Conservation (phyloP, 2,113 vertebrate genomes). For the Phocoena sinus region DNA sequence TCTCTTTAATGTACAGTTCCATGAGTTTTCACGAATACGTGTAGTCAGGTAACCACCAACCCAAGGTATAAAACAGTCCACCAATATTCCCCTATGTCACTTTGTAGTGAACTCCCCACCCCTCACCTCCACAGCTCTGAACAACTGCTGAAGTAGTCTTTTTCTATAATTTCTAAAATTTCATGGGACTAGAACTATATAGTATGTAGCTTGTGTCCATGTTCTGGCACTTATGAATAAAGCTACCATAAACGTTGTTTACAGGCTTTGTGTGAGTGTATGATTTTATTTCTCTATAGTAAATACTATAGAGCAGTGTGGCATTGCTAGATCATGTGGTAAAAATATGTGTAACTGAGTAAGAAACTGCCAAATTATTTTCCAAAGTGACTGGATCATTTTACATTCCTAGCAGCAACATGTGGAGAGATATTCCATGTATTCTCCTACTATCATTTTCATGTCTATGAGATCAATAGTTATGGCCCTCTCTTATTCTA, state of each 20-base stretch:
- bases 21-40: neutral
- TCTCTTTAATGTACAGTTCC: neutral
- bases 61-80: neutral
- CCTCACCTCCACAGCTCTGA: neutral
- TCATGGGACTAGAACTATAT: neutral
- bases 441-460: neutral
- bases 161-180: neutral
- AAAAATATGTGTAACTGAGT: neutral
- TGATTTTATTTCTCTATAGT: neutral
- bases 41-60: neutral
- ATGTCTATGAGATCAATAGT: neutral
- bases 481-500: neutral
- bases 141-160: neutral
- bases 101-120: neutral
- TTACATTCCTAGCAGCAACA: neutral
- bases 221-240: neutral
- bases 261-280: neutral
- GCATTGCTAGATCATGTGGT: neutral
- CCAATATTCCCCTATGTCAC: neutral
- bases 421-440: neutral
- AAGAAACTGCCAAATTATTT: neutral
- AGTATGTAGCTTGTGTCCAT: neutral
- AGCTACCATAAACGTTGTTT: neutral
- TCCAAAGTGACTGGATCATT: neutral
- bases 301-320: neutral